These are phyloP conservation scores for Nothocercus julius DNA, from an alignment of 2,113 vertebrate species.

Conservation along the genomic window DNA sequence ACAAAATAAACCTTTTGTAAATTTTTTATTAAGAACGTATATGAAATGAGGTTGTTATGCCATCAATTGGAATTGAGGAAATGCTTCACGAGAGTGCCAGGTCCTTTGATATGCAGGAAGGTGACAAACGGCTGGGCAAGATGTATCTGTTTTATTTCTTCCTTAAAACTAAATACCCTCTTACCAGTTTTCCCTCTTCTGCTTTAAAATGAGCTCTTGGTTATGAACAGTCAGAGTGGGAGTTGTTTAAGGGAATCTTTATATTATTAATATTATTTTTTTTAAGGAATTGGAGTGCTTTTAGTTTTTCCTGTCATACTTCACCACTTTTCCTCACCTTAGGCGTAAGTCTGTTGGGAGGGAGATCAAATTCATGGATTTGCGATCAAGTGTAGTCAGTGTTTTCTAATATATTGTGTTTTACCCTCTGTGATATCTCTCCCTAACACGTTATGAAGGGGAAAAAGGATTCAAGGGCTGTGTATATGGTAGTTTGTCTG, in stretches of 20 bases:
- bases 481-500: not conserved
- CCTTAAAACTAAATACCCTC: not conserved
- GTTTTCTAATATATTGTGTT: fast-evolving
- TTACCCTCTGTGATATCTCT: not conserved
- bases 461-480: not conserved
- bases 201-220: not conserved
- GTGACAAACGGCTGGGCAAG: constrained; percentile 34
- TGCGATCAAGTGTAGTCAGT: not conserved
- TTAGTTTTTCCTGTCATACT: not conserved
- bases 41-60: constrained; percentile 63
- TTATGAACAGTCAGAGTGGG: not conserved
- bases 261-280: not conserved
- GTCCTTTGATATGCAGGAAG: constrained; percentile 46
- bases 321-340: not conserved
- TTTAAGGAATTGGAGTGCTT: not conserved
- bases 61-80: constrained; percentile 67
- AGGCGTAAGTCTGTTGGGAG: not conserved
- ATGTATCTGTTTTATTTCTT: constrained; percentile 47
- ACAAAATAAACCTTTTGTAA: constrained; percentile 55
- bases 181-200: not conserved
- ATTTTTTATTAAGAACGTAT: constrained; percentile 32
- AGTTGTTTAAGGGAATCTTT: not conserved
- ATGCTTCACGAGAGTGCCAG: constrained; percentile 61
- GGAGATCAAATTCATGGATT: not conserved
- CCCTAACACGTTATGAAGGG: not conserved